Base-by-base conservation (phyloP, 2,797 vertebrate species). In the Scyliorhinus canicula region DNA sequence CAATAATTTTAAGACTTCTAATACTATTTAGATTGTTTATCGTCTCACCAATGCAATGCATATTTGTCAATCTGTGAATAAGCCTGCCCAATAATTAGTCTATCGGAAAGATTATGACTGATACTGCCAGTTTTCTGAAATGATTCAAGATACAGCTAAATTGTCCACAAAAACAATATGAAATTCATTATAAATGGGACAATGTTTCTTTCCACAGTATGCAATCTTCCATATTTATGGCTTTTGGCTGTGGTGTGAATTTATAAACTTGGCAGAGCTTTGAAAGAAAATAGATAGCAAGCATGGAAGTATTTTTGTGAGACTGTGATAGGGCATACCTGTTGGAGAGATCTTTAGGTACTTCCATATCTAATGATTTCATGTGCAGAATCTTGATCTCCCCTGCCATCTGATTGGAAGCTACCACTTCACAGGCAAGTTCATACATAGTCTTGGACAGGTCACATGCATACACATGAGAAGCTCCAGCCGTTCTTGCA, bases 391-490 rank as follows among this genome's bases (percentile, higher is more conserved):
- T 98, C 95, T 97, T 98, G 96, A 99, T 98, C 95, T 97, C 96
- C 14, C 96, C 96, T 40, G 97, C 97, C 98, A 99, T 98, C 31
- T 97, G 97, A 88, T 99, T 99, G 86, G 98, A 98, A 19, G 98
- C 96, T 95, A 99, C 95, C 90, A 99, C 98, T 95, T 99, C 99
- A 95, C 97, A 96, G 95, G 99, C 99, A 96, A 99, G 96, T 88
- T 99, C 98, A 95, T 98, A 99, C 99, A 99, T 99, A 0, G 99
- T 99, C 97, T 99, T 99, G 0, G 99, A 99, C 69, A 99, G 97
- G 95, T 99, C 99, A 21, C 99, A 99, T 95, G 98, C 99, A 28
- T 98, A 99, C 35, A 99, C 98, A 35, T 96, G 97, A 11, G 97
- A 96, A 11, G 99, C 99, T 63, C 99, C 99, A 0, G 98, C 98